Percentiles rank a stretch among this genome's conserved stretches.
Evolutionary conservation across 1,140 invertebrate genomes (phyloP).

Genomic region (Papilio polyxenes): DNA sequence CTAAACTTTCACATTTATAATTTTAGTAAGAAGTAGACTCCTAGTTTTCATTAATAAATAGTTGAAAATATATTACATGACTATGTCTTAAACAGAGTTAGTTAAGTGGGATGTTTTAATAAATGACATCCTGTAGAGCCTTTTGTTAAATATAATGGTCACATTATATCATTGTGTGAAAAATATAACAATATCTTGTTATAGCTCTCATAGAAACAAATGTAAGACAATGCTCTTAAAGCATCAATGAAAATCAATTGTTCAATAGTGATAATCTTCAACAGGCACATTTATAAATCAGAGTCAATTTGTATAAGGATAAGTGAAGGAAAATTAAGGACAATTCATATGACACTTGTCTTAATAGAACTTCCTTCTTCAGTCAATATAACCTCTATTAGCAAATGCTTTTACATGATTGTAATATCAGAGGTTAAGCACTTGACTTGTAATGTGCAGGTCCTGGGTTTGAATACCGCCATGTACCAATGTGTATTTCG

Average conservation of each 20-base stretch:
- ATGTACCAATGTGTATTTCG: no score
- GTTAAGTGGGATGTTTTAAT: not conserved
- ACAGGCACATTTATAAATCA: constrained; percentile 23
- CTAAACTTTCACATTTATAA: no score
- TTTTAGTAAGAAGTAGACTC: no score
- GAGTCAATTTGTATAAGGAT: constrained; percentile 56
- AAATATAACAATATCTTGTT: not conserved
- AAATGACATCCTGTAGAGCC: not conserved
- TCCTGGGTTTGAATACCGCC: no score
- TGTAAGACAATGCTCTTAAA: constrained; percentile 1
- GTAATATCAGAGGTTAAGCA: not conserved
- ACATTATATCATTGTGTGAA: not conserved
- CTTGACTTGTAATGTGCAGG: no score
- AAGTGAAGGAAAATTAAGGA: constrained; percentile 70
- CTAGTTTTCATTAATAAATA: not conserved
- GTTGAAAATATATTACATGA: not conserved
- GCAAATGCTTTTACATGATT: constrained; percentile 22
- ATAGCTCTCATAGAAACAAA: not conserved
- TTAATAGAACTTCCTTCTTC: constrained; percentile 76
- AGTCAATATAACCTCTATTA: constrained; percentile 43
- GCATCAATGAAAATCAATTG: not conserved
- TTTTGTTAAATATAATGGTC: not conserved
- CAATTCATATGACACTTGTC: constrained; percentile 63
- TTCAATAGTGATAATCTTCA: not conserved
- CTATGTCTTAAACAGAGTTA: not conserved